phyloP scores from a whole-genome alignment of 2,888 invertebrate genomes.

The Dryocosmus kuriphilus region DNA sequence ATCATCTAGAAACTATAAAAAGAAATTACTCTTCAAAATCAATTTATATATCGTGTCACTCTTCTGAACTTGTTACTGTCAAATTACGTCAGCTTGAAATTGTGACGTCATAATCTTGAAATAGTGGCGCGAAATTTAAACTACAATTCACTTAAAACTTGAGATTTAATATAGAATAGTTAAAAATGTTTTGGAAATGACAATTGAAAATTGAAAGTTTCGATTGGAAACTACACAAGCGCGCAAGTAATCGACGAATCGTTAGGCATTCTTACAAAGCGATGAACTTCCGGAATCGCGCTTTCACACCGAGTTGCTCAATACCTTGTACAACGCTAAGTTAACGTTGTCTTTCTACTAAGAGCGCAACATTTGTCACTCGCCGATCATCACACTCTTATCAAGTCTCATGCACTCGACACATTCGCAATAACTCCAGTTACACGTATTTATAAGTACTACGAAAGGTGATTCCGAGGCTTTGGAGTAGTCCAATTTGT shows the following conservation, averaged over 20 bases:
- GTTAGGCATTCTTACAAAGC: constrained; percentile 17
- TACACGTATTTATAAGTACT: constrained; percentile 4
- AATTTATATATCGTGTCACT: background rate
- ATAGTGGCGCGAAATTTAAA: background rate
- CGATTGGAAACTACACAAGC: background rate
- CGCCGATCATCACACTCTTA: constrained; percentile 6
- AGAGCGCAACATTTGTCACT: constrained; percentile 4
- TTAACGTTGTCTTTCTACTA: constrained; percentile 6
- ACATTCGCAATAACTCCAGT: constrained; percentile 1
- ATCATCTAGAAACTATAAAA: background rate
- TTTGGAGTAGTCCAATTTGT: background rate
- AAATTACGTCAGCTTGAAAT: background rate
- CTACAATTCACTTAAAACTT: background rate
- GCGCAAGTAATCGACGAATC: constrained; percentile 6
- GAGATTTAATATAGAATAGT: background rate
- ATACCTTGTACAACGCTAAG: constrained; percentile 9
- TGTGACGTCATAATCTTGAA: too few species aligned
- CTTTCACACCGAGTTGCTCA: constrained; percentile 14
- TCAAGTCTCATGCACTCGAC: constrained; percentile 5
- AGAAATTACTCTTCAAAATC: background rate
- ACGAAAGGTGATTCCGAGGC: background rate
- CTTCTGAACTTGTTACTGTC: background rate
- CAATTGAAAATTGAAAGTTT: background rate
- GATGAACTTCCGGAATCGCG: constrained; percentile 5
- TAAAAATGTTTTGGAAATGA: background rate